A percentile compares a stretch with the other conserved stretches of the same genome.
Evolutionary conservation across 1,140 invertebrate species (phyloP).

Genomic region (Semibalanus balanoides): DNA sequence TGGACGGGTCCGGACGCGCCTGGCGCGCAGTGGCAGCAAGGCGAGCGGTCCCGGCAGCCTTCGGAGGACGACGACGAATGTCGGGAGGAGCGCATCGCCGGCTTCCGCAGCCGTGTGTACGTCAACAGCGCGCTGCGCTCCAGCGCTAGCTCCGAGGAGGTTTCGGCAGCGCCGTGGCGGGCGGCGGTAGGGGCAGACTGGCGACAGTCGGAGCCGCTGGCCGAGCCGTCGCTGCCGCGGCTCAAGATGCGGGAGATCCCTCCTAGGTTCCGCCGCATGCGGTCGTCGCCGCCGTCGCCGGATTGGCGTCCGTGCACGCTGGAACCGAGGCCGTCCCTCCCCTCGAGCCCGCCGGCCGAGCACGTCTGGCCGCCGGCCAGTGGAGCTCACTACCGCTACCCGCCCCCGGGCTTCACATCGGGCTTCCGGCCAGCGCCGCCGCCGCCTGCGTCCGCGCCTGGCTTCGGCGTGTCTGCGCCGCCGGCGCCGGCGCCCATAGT

Average conservation of each 20-base stretch:
- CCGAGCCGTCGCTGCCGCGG: background rate
- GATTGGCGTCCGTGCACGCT: background rate
- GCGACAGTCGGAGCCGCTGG: background rate
- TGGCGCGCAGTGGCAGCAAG: background rate
- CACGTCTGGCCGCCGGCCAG: background rate
- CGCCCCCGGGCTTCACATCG: too few species aligned
- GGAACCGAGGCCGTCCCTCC: background rate
- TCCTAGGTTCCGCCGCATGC: background rate
- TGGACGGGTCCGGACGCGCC: background rate
- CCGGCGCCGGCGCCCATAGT: too few species aligned
- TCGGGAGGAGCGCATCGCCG: background rate
- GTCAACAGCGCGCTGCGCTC: background rate
- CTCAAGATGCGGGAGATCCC: background rate
- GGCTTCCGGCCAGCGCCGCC: too few species aligned
- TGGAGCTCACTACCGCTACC: background rate
- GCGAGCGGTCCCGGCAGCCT: background rate
- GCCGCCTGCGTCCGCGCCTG: background rate
- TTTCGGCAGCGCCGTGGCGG: background rate
- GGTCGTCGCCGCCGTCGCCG: slow-evolving; percentile 1
- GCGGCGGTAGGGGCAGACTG: background rate
- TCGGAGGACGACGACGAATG: background rate
- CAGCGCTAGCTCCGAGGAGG: background rate
- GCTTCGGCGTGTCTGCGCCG: background rate
- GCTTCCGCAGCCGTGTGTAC: background rate
- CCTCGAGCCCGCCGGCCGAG: background rate